Conservation (phyloP, 1,140 invertebrate genomes). For the Sweltsa coloradensis region DNA sequence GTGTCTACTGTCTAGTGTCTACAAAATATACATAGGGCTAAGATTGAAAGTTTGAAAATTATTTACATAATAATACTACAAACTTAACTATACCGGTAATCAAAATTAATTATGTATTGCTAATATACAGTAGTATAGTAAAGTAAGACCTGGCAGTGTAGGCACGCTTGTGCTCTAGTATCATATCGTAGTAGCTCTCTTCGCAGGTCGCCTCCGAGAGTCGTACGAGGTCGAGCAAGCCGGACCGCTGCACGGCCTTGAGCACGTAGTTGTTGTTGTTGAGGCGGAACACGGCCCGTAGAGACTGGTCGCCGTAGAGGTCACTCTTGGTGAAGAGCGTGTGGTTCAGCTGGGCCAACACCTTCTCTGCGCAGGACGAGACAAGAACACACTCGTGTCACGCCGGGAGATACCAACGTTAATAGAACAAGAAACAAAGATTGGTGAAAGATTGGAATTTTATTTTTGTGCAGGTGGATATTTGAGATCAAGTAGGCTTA, state of each 20-base stretch:
- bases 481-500: too few species aligned
- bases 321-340: conserved; percentile 77
- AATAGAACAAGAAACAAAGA: conserved; percentile 9
- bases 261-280: conserved; percentile 92
- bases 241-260: conserved; percentile 73
- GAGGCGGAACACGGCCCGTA: conserved; percentile 75
- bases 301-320: conserved; percentile 63
- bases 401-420: not conserved
- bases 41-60: too few species aligned
- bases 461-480: too few species aligned
- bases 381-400: not conserved
- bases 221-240: conserved; percentile 64
- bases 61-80: too few species aligned
- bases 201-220: conserved; percentile 73
- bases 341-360: conserved; percentile 71
- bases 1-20: too few species aligned
- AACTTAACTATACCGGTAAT: too few species aligned
- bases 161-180: conserved; percentile 59
- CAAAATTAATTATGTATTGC: conserved; percentile 3
- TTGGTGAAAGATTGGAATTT: not conserved
- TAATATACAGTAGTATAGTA: conserved; percentile 1
- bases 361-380: conserved; percentile 51
- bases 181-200: conserved; percentile 38
- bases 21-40: too few species aligned
- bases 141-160: conserved; percentile 57